Evolutionary conservation across 2,888 invertebrate genomes (phyloP).

Genomic region (Plebejus anna): DNA sequence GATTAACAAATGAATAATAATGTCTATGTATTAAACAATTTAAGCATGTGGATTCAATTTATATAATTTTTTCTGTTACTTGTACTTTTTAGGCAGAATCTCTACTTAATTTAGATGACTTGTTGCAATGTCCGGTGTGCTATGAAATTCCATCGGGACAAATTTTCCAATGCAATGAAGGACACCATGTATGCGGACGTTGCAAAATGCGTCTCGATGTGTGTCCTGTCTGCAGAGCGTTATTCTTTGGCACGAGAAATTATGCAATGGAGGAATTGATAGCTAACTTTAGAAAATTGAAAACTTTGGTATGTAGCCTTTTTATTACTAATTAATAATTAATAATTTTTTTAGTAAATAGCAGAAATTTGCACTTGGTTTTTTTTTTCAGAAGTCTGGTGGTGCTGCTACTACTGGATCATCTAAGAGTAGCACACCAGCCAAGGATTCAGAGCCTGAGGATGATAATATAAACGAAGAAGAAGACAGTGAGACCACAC

Average conservation of each 20-base stretch:
- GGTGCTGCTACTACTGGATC: conserved; percentile 58
- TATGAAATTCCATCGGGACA: conserved; percentile 71
- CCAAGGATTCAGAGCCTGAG: conserved; percentile 45
- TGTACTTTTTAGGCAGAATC: conserved; percentile 55
- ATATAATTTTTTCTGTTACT: neutral
- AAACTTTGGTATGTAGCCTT: conserved; percentile 63
- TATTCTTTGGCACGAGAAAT: conserved; percentile 75
- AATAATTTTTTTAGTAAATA: neutral
- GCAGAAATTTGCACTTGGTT: neutral
- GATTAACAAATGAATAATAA: too few relatives aligned
- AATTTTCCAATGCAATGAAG: conserved; percentile 76
- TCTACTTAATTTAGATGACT: conserved; percentile 72
- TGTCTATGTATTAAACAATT: too few relatives aligned
- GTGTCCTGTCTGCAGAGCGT: conserved; percentile 76
- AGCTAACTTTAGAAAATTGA: conserved; percentile 66
- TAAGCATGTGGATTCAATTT: neutral
- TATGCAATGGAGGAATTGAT: conserved; percentile 79
- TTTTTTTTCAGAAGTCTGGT: conserved; percentile 58
- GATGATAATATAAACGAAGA: conserved; percentile 48
- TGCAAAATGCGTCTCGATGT: conserved; percentile 68
- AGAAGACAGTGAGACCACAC: conserved; percentile 51
- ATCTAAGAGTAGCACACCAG: conserved; percentile 50
- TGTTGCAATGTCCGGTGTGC: conserved; percentile 80
- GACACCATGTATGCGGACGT: conserved; percentile 77
- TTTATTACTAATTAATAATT: conserved; percentile 23